phyloP scores from a whole-genome alignment of 2,888 invertebrate species.

The Seira sanloemensis region DNA sequence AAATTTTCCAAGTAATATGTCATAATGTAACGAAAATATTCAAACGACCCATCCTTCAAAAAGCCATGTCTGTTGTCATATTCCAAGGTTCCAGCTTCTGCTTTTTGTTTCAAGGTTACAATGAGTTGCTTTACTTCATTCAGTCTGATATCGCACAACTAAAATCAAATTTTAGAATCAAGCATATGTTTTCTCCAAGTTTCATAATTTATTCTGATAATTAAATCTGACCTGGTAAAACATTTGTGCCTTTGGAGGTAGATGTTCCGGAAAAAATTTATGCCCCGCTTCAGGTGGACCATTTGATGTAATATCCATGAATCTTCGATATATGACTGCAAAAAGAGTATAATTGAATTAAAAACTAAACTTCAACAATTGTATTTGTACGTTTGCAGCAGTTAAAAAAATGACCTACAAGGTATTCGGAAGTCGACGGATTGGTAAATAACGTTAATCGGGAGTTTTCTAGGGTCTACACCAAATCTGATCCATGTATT shows the following conservation, averaged over 20 bases:
- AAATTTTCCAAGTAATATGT: slow-evolving; percentile 68
- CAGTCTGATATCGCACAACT: slow-evolving; percentile 88
- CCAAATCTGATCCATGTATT: slow-evolving; percentile 92
- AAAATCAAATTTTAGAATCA: slow-evolving; percentile 63
- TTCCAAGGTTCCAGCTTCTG: slow-evolving; percentile 18
- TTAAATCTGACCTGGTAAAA: slow-evolving; percentile 86
- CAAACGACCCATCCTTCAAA: slow-evolving; percentile 68
- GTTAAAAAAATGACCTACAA: slow-evolving; percentile 48
- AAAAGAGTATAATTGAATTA: background rate
- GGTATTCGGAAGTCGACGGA: slow-evolving; percentile 86
- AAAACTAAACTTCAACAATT: background rate
- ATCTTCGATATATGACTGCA: slow-evolving; percentile 57
- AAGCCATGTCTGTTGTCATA: slow-evolving; percentile 69
- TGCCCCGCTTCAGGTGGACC: slow-evolving; percentile 77
- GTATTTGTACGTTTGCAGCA: background rate
- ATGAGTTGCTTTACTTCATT: slow-evolving; percentile 88
- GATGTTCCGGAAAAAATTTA: slow-evolving; percentile 82
- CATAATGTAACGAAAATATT: slow-evolving; percentile 71
- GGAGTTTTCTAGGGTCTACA: slow-evolving; percentile 92
- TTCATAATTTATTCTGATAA: background rate
- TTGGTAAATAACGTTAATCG: slow-evolving; percentile 88
- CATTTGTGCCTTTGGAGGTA: slow-evolving; percentile 90
- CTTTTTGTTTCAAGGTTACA: slow-evolving; percentile 79
- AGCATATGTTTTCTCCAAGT: background rate
- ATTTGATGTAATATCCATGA: slow-evolving; percentile 73